A percentile compares a stretch with the other conserved stretches of the same genome.
These are phyloP conservation scores for Anorthoa munda DNA, from an alignment of 2,888 invertebrate species.

Conservation along the genomic window DNA sequence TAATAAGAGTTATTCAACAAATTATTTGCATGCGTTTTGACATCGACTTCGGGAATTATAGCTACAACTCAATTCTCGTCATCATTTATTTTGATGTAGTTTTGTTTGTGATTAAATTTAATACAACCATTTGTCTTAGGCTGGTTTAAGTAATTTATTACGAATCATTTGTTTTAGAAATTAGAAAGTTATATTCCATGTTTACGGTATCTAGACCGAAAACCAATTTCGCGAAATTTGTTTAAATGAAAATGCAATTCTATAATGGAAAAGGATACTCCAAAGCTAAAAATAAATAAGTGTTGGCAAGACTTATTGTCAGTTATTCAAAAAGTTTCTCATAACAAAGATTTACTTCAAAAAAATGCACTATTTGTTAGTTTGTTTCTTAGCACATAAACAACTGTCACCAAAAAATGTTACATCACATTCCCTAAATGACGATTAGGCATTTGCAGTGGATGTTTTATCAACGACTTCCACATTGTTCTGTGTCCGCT, in stretches of 20 bases:
- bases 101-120: background rate
- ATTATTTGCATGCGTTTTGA: slow-evolving; percentile 26
- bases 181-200: slow-evolving; percentile 1
- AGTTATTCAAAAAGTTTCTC: background rate
- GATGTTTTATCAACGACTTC: slow-evolving; percentile 68
- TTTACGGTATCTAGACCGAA: background rate
- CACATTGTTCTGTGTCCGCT: slow-evolving; percentile 58
- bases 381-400: background rate
- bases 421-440: slow-evolving; percentile 45
- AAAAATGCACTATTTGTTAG: background rate
- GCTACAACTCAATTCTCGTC: background rate
- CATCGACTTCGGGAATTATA: slow-evolving; percentile 8
- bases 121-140: background rate
- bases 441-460: slow-evolving; percentile 36
- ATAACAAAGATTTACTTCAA: too few relatives aligned
- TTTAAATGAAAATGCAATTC: background rate
- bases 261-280: background rate
- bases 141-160: background rate
- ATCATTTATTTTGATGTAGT: background rate
- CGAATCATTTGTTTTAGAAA: slow-evolving; percentile 19
- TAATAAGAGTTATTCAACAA: slow-evolving; percentile 25
- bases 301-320: background rate
- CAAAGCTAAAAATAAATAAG: background rate
- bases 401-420: slow-evolving; percentile 14
- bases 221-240: background rate